These are phyloP conservation scores for Catharus minimus DNA, from an alignment of 2,113 vertebrate species.

Conservation along the genomic window DNA sequence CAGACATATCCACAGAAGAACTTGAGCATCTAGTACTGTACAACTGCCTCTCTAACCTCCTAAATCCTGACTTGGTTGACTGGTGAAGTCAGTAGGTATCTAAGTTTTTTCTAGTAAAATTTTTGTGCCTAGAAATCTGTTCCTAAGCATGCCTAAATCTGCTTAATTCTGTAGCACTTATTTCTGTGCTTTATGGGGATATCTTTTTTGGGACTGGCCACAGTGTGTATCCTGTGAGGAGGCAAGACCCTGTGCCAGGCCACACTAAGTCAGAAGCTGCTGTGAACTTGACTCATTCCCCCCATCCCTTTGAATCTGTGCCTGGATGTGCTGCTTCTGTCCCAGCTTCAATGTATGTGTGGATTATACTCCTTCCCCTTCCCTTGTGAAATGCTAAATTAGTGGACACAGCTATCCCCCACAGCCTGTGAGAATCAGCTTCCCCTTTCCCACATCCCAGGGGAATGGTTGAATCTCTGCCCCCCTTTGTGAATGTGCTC, in stretches of 20 bases:
- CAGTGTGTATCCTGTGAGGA: neutral
- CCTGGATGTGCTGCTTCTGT: neutral
- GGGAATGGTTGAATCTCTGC: neutral
- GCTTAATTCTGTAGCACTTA: neutral
- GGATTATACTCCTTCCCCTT: neutral
- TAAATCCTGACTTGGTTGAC: constrained; percentile 1
- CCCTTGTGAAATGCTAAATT: neutral
- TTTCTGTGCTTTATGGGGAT: constrained; percentile 21
- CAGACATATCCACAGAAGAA: neutral
- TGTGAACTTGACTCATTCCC: neutral
- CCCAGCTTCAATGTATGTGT: neutral
- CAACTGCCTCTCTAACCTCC: neutral
- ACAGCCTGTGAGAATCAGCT: neutral
- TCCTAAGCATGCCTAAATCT: constrained; percentile 6
- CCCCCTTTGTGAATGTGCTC: neutral
- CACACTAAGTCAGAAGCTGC: neutral
- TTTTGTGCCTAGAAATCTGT: constrained; percentile 10
- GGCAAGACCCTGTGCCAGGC: neutral
- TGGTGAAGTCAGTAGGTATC: neutral
- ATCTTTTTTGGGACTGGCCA: neutral
- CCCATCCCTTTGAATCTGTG: neutral
- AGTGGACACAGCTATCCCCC: neutral
- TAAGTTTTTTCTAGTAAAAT: neutral
- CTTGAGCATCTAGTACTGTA: neutral
- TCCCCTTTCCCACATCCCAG: neutral